Conservation (phyloP, 2,113 vertebrate genomes). For the Oxyruncus cristatus region DNA sequence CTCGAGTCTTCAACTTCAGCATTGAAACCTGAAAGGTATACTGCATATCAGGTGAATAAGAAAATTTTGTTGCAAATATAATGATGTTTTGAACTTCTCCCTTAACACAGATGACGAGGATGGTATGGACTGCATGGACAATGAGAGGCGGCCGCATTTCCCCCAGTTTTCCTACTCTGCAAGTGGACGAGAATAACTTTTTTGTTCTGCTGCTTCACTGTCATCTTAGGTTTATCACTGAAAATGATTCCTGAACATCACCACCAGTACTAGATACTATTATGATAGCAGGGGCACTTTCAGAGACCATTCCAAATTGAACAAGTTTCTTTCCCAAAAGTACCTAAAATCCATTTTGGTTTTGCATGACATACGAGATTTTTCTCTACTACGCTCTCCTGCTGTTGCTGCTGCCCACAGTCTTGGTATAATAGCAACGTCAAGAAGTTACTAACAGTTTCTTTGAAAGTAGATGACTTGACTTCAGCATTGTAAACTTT, state of each 20-base stretch:
- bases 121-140: conserved; percentile 96
- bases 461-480: conserved; percentile 64
- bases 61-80: neutral
- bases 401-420: conserved; percentile 74
- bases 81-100: conserved; percentile 27
- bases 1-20: neutral
- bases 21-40: neutral
- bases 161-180: conserved; percentile 99
- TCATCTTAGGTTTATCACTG: conserved; percentile 77
- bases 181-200: conserved; percentile 90
- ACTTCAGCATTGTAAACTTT: conserved; percentile 51
- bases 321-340: conserved; percentile 45
- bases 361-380: conserved; percentile 80
- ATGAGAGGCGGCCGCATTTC: conserved; percentile 94
- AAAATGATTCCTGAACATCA: conserved; percentile 78
- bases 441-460: conserved; percentile 69
- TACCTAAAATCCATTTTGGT: conserved; percentile 56
- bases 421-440: conserved; percentile 70
- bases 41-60: neutral
- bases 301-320: conserved; percentile 68
- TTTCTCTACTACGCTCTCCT: conserved; percentile 66
- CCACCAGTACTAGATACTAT: conserved; percentile 71
- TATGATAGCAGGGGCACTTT: conserved; percentile 70
- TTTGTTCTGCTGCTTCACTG: conserved; percentile 71
- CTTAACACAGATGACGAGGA: conserved; percentile 89